phyloP scores from a whole-genome alignment of 2,113 vertebrate species.

The Todiramphus saurophagus region DNA sequence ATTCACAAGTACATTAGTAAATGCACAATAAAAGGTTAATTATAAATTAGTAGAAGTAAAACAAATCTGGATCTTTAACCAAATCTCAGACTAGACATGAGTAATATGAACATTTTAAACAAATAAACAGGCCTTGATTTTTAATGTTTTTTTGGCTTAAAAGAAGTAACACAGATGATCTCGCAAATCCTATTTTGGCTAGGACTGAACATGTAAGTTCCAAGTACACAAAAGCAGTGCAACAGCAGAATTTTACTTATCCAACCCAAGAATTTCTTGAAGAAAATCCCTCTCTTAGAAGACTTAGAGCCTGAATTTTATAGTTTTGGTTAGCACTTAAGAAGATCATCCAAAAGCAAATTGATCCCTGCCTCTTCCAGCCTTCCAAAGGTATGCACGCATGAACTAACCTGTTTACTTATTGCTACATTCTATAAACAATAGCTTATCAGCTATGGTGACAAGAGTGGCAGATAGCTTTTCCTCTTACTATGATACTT shows the following conservation, averaged over 20 bases:
- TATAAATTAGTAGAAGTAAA: not conserved
- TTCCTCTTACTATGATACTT: not conserved
- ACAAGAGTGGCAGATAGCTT: not conserved
- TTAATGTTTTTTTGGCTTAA: not conserved
- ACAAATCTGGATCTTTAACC: not conserved
- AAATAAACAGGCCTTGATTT: not conserved
- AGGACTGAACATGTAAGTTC: not conserved
- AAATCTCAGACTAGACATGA: not conserved
- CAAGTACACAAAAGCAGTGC: not conserved
- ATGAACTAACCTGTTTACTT: not conserved
- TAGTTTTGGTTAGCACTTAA: not conserved
- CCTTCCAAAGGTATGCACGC: not conserved
- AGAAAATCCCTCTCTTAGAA: not conserved
- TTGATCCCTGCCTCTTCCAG: not conserved
- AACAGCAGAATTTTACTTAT: not conserved
- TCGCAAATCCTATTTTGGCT: not conserved
- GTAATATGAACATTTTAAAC: not conserved
- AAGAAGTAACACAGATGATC: not conserved
- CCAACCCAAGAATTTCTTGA: not conserved
- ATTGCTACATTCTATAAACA: not conserved
- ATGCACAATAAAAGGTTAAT: not conserved
- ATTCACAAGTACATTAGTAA: not conserved
- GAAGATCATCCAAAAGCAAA: not conserved
- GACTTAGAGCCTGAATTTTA: not conserved
- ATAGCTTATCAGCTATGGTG: not conserved